Evolutionary conservation across 64 coral and sea anemone species (phyloP), one percentile per base, ranked within the genome.

Genomic region (Pachyseris speciosa): DNA sequence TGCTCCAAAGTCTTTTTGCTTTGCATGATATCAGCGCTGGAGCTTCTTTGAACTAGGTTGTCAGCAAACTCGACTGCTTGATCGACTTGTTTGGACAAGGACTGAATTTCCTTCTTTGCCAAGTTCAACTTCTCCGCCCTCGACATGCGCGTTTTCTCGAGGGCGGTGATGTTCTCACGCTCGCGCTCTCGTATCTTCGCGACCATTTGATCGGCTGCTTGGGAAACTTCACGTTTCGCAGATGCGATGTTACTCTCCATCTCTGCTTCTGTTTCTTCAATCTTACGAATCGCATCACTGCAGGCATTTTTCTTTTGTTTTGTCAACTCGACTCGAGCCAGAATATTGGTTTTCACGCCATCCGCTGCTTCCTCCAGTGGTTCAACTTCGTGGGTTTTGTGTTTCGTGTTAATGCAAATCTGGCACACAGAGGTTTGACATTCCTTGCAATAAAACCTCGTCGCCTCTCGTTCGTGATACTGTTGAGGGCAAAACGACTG

Each of bases 391-490:
- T 84, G 80, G 30, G n/a, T 36, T 17, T 84, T 67, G 8, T 84
- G 80, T 25, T 25, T 2, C 31, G 59, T 42, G 5, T 9, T 66
- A 27, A 67, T 66, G 20, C 80, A 84, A 84, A 84, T n/a, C 5
- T 84, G 80, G 40, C 80, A 84, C 0, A 84, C 11, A 9, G 30
- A 84, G 0, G 64, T 37, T 33, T 26, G 48, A 32, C 80, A 84
- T 42, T 84, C 25, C 42, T 9, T 37, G 19, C 80, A 84, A 17
- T 44, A 84, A 67, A 42, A 84, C 19, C 58, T 84, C 24, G 65
- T 16, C 13, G 5, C 26, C 24, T 84, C 34, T 9, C 30, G 11
- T 0, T 64, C 44, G 36, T 84, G 80, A 11, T 84, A 84, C n/a
- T 27, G 20, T 7, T 84, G 4, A 42, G 39, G 26, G 29, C 80